Evolutionary conservation across 2,888 invertebrate species (phyloP), one percentile per base, ranked within the genome.

Genomic region (Acrocera orbiculus): DNA sequence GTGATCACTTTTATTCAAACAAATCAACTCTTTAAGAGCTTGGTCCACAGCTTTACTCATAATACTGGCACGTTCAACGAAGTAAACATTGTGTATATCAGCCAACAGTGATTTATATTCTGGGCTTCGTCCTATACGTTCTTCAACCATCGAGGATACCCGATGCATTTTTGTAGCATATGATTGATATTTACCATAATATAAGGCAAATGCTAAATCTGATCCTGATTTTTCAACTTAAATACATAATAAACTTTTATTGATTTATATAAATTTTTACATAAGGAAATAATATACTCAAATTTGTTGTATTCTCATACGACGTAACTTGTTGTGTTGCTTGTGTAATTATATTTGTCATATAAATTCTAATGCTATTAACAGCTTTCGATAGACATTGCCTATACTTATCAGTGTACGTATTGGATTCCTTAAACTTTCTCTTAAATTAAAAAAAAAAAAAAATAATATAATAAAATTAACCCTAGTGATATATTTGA

Each of bases 121-220:
- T 24, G 72, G 63, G 0, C 76, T 66, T 34, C 89, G 68, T 5
- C 11, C 11, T 3, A 10, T n/a, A 34, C 89, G 69, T 2, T 69
- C 64, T 57, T 95, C 93, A 16, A 95, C 67, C 47, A 89, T 74
- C 39, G 74, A 70, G 27, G 92, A 76, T 7, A 95, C 69, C 37
- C 74, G 69, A 47, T 73, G 80, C 2, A 92, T 68, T 52, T 86
- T 81, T 0, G 80, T 76, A 0, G 93, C 78, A n/a, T 85, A 80
- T 0, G 86, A 80, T 54, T 92, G 85, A 55, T 95, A 96, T 61
- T 90, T 87, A 1, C 93, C 93, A 52, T 95, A 96, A 51, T 87
- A 93, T 22, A 72, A 73, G 29, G 79, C 89, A 63, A 73, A 82
- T 19, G 79, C 75, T 0, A 77, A 72, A 46, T 81, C 77, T 10